Percentiles rank a stretch among this genome's conserved stretches.
These are phyloP conservation scores for Furcifer pardalis DNA, from an alignment of 2,797 vertebrate genomes.

Conservation along the genomic window DNA sequence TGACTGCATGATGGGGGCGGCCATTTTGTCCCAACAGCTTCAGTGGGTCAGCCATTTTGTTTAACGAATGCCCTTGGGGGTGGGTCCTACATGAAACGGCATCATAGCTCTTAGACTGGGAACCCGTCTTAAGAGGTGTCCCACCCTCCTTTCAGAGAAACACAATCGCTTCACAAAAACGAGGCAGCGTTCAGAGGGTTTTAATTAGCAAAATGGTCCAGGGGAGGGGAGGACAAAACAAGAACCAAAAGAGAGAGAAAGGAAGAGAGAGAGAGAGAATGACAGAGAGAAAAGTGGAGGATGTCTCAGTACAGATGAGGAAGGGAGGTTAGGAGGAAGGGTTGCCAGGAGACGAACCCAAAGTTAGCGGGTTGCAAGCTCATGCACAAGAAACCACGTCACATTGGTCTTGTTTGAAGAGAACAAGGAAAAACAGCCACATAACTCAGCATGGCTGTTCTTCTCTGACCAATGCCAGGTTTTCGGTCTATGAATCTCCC, in stretches of 20 bases:
- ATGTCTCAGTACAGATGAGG: background rate
- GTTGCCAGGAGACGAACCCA: too few species aligned
- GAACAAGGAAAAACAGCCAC: slow-evolving; percentile 51
- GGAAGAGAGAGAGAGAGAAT: slow-evolving; percentile 36
- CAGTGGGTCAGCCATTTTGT: too few species aligned
- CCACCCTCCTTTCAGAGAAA: slow-evolving; percentile 49
- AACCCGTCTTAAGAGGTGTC: slow-evolving; percentile 1
- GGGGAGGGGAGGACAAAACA: slow-evolving; percentile 10
- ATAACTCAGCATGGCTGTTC: slow-evolving; percentile 41
- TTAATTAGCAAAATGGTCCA: slow-evolving; percentile 80
- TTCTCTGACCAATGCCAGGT: slow-evolving; percentile 48
- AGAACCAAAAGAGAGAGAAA: background rate
- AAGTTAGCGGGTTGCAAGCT: slow-evolving; percentile 59
- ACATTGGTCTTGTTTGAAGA: slow-evolving; percentile 57
- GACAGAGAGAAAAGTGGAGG: slow-evolving; percentile 42
- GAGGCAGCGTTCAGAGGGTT: slow-evolving; percentile 76
- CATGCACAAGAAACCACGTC: slow-evolving; percentile 62
- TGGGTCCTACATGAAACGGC: too few species aligned
- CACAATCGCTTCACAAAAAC: slow-evolving; percentile 70
- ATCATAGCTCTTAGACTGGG: too few species aligned
- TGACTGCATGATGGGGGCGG: too few species aligned
- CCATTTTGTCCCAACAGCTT: too few species aligned
- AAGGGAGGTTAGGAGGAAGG: too few species aligned
- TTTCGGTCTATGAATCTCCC: slow-evolving; percentile 34
- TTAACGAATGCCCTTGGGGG: too few species aligned